Base-by-base conservation (phyloP, 2,113 vertebrate species). In the Dromaius novaehollandiae region DNA sequence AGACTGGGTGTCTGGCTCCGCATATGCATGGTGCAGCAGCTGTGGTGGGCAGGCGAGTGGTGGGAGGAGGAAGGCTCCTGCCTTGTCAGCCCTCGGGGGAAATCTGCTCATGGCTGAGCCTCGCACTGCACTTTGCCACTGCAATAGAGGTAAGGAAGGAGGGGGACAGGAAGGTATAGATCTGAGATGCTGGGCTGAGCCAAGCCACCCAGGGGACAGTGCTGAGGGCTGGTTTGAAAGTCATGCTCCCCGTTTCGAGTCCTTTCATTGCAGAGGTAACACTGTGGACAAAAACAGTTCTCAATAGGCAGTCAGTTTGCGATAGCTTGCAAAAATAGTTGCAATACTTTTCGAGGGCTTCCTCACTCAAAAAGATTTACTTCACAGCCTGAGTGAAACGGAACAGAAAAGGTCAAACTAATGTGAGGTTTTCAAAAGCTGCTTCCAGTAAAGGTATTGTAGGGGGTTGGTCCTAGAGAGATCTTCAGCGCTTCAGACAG, bases 101-200 rank as follows among this genome's bases (percentile, higher is more conserved):
- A 38, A 60, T 34, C 34, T 4, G 1, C 12, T 46, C 56, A 51
- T 13, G 46, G 32, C 32, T 48, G 56, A 46, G 46, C 13, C 10
- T 2, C 0, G 5, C 44, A 16, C 0, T 1, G 5, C 20, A 60
- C 25, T 64, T 95, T 34, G 9, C 1, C 26, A 32, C 5, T 36
- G 9, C 7, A 28, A 26, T 34, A 50, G 38, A 80, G 30, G 22
- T 17, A 44, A 78, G 64, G 8, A 70, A 8, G 13, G 20, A 71
- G 7, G 0, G 4, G 0, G 4, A 18, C 4, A 30, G 34, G 71
- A 6, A 80, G 56, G 40, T 16, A 9, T 13, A 34, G 38, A 40
- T 30, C 5, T 21, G 15, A 42, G 28, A 24, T 38, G 32, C 25
- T 53, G 26, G 28, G 15, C 38, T 24, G 40, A 30, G 50, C 28